Percentiles rank a stretch among this genome's conserved stretches.
These are phyloP conservation scores for Antennarius striatus DNA, from an alignment of 2,113 vertebrate species.

Conservation along the genomic window DNA sequence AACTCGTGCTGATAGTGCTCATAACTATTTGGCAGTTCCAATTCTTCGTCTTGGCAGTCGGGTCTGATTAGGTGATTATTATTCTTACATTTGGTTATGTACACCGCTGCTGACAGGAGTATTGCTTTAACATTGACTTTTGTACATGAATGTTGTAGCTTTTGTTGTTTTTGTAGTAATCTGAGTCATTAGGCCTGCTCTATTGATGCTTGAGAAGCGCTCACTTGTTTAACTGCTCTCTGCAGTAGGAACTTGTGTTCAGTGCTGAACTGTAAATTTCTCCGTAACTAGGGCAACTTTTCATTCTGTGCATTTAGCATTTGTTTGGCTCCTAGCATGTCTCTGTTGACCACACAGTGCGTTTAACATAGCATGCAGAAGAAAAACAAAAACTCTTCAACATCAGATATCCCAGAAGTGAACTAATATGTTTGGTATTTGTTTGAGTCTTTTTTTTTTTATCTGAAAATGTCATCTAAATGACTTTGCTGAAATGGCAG, in stretches of 20 bases:
- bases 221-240: constrained; percentile 33
- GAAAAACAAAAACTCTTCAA: background rate
- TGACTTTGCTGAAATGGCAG: background rate
- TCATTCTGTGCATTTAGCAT: constrained; percentile 36
- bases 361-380: constrained; percentile 3
- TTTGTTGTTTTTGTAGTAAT: constrained; percentile 36
- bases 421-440: background rate
- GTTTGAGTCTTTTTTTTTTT: constrained; percentile 12
- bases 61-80: constrained; percentile 25
- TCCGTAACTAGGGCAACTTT: constrained; percentile 43
- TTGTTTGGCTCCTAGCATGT: constrained; percentile 28
- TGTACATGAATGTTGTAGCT: constrained; percentile 23
- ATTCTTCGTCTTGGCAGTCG: constrained; percentile 16
- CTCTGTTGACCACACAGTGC: constrained; percentile 5
- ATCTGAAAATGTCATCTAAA: background rate
- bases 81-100: constrained; percentile 5
- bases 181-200: constrained; percentile 30
- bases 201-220: constrained; percentile 17
- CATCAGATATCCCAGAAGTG: background rate
- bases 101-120: constrained; percentile 25
- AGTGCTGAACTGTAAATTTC: constrained; percentile 42
- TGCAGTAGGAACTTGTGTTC: constrained; percentile 45
- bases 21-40: constrained; percentile 17
- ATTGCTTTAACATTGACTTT: constrained; percentile 23
- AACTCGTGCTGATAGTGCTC: constrained; percentile 13